Conservation (phyloP, 1,140 invertebrate species). For the Eumaeus atala region DNA sequence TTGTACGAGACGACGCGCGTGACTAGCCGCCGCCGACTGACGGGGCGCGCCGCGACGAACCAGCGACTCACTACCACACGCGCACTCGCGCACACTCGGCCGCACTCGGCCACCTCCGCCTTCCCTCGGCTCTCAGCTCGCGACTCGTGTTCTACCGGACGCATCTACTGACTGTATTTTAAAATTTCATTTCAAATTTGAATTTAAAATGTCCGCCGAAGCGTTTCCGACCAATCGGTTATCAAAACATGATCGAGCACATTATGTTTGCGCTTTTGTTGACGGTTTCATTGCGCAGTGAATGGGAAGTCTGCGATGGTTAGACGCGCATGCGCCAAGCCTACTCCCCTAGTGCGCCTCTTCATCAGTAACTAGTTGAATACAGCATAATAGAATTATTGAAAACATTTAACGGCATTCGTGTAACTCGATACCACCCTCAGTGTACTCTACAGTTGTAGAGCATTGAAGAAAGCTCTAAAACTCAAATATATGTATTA, state of each 20-base stretch:
- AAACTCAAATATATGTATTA: too few relatives aligned
- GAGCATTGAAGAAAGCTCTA: too few relatives aligned
- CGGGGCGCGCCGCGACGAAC: conserved; percentile 57
- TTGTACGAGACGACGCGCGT: conserved; percentile 59
- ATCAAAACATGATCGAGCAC: conserved; percentile 37
- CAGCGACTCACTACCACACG: conserved; percentile 51
- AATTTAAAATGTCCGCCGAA: conserved; percentile 61
- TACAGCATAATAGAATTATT: conserved; percentile 5
- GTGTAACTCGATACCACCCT: not conserved
- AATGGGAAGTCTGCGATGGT: conserved; percentile 57
- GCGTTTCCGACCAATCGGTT: conserved; percentile 37
- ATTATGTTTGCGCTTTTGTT: conserved; percentile 22
- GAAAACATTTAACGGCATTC: not conserved
- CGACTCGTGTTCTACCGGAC: conserved; percentile 40
- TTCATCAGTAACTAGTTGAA: conserved; percentile 11
- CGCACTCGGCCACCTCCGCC: conserved; percentile 28
- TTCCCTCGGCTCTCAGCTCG: conserved; percentile 29
- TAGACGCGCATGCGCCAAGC: conserved; percentile 59
- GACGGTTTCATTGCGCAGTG: conserved; percentile 56
- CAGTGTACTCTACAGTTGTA: too few relatives aligned
- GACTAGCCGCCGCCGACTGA: conserved; percentile 67
- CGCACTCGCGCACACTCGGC: conserved; percentile 54
- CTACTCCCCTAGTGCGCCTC: conserved; percentile 35
- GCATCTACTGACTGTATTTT: conserved; percentile 48
- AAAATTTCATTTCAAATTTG: conserved; percentile 40